Conservation (phyloP, 2,888 invertebrate species). For the Carabus problematicus region DNA sequence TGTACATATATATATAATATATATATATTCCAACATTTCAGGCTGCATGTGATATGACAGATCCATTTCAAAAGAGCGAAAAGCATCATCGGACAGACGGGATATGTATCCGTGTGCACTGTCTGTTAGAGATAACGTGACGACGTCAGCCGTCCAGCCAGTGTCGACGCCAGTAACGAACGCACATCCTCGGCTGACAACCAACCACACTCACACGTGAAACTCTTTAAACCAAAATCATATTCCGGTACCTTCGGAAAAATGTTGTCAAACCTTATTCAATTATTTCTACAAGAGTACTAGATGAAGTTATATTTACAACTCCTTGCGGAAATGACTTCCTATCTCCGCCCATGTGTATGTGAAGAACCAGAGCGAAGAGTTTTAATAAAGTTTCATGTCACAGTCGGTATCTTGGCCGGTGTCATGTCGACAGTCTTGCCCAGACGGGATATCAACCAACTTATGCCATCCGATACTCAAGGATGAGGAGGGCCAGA, state of each 20-base stretch:
- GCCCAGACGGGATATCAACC: too few species aligned
- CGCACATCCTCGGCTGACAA: background rate
- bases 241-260: background rate
- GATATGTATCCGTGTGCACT: background rate
- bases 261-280: too few species aligned
- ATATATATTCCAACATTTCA: conserved; percentile 12
- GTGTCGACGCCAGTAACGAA: background rate
- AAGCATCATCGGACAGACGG: background rate
- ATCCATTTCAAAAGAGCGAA: conserved; percentile 9
- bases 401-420: too few species aligned
- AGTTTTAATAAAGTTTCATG: too few species aligned
- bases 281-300: too few species aligned
- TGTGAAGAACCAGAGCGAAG: too few species aligned
- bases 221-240: background rate
- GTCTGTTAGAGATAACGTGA: conserved; percentile 23
- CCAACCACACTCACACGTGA: background rate
- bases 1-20: conserved; percentile 2
- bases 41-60: background rate
- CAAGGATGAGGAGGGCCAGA: too few species aligned
- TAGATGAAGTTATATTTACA: too few species aligned
- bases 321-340: too few species aligned
- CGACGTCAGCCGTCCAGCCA: background rate
- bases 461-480: too few species aligned
- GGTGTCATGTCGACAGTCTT: too few species aligned
- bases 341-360: too few species aligned